Conservation (phyloP, 2,113 vertebrate genomes). For the Oncorhynchus masou region DNA sequence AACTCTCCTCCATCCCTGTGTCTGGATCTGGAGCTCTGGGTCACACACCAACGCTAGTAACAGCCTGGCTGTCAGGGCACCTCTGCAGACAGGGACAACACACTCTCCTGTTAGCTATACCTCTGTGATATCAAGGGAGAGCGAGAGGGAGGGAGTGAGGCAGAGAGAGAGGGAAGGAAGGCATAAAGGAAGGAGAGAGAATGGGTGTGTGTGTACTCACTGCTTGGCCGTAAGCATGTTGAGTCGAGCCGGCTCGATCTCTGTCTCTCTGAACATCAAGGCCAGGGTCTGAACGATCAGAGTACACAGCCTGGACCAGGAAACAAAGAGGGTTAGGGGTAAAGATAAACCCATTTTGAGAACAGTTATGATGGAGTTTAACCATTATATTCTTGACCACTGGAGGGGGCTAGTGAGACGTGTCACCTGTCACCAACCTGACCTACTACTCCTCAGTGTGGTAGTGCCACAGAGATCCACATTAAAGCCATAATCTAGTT, state of each 20-base stretch:
- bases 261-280: slow-evolving; percentile 80
- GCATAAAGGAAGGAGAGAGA: not conserved
- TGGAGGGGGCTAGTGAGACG: not conserved
- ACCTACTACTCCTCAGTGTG: not conserved
- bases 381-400: not conserved
- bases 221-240: slow-evolving; percentile 68
- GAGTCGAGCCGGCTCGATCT: slow-evolving; percentile 68
- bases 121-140: not conserved
- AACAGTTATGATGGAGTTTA: not conserved
- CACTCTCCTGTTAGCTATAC: not conserved
- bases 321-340: not conserved
- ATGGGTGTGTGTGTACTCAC: slow-evolving; percentile 52
- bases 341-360: not conserved
- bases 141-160: not conserved
- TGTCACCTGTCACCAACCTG: not conserved
- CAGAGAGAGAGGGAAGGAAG: not conserved
- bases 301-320: slow-evolving; percentile 66
- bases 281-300: slow-evolving; percentile 73
- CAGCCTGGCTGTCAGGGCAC: slow-evolving; percentile 59
- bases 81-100: slow-evolving; percentile 43
- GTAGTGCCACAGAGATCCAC: slow-evolving; percentile 26
- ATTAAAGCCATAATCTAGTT: slow-evolving; percentile 10
- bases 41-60: slow-evolving; percentile 66
- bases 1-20: not conserved
- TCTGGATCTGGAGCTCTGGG: slow-evolving; percentile 36